Conservation (phyloP, 1,140 invertebrate genomes). For the Eurosta solidaginis region DNA sequence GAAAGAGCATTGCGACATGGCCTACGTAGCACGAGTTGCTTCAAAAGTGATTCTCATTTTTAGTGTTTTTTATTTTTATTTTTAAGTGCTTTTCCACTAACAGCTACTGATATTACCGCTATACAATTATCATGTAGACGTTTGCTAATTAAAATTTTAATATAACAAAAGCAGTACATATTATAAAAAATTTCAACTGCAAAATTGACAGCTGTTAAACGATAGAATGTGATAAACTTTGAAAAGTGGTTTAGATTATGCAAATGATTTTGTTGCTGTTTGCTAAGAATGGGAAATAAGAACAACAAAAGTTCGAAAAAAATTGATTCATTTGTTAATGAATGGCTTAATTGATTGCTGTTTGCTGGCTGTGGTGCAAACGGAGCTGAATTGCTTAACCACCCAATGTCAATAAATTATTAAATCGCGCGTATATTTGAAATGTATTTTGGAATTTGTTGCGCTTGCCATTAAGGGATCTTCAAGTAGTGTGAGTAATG, state of each 20-base stretch:
- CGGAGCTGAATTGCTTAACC: background rate
- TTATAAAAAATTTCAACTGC: background rate
- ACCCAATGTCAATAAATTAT: background rate
- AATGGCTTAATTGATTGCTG: background rate
- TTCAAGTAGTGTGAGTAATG: background rate
- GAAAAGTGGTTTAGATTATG: background rate
- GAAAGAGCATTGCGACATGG: no score
- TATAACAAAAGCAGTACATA: background rate
- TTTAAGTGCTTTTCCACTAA: background rate
- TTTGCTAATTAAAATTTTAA: slow-evolving; percentile 11
- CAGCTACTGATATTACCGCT: background rate
- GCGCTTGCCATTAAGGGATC: background rate
- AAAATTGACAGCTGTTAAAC: background rate
- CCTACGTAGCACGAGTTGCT: background rate
- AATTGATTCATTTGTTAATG: background rate
- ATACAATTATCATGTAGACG: background rate
- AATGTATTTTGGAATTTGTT: background rate
- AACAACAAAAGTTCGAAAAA: background rate
- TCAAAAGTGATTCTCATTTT: background rate
- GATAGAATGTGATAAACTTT: background rate
- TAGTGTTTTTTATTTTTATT: background rate
- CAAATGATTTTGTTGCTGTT: background rate
- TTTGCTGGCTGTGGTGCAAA: background rate
- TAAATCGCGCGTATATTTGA: background rate
- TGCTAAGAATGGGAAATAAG: background rate